Base-by-base conservation (phyloP, 2,888 invertebrate genomes). In the Nomada lathburiana region DNA sequence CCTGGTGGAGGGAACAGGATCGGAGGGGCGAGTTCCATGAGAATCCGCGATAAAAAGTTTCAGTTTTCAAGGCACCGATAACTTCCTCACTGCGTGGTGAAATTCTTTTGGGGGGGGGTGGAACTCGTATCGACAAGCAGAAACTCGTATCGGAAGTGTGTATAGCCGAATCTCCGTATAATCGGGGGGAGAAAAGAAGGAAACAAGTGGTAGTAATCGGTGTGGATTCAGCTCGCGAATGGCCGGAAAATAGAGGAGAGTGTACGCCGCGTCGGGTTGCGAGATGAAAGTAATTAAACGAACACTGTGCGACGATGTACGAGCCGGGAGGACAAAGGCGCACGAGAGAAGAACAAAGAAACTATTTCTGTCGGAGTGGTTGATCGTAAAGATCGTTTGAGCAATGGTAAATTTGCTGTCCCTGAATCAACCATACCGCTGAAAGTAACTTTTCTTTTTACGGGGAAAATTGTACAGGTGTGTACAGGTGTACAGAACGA, bases 241-340 rank as follows among this genome's bases (percentile, higher is more conserved):
- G 64, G 50, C 26, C 50, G 26, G 50, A 23, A 36, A 67, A 53
- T 36, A 36, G 36, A 36, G 60, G 11, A 50, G 44, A 47, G 16
- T 2, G 50, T 36, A 36, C n/a, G 2, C 18, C 23, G 26, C 16
- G 57, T 23, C 52, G 53, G 44, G 16, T 11, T 23, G 29, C 65
- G 29, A 63, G 60, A 60, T 53, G 77, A 77, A 74, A 74, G 65
- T 77, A 74, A 74, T 77, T 77, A 77, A 77, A 36, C 36, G 36
- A 36, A 36, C 36, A 36, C 36, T 36, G 36, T 36, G 36, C 36
- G 36, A 36, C 36, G 36, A 7, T 36, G 36, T 36, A 36, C 36
- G 36, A 36, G 36, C 36, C 36, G 36, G 36, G 36, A 5, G 36
- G 36, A 36, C 36, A 36, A 36, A 69, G 53, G 23, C 16, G 53